Conservation (phyloP, 2,797 vertebrate species). For the Tamandua tetradactyla region DNA sequence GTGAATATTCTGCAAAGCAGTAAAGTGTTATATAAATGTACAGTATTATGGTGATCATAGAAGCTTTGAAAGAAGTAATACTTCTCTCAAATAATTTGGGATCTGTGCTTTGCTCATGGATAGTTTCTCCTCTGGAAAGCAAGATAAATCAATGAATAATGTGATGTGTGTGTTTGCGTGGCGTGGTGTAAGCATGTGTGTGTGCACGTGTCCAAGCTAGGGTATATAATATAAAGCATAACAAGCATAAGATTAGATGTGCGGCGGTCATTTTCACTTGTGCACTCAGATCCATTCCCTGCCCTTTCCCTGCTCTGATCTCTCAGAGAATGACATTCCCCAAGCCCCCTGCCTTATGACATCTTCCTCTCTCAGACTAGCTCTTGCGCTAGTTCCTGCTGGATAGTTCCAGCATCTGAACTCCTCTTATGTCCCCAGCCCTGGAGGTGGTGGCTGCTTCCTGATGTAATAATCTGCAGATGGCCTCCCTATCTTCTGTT, state of each 20-base stretch:
- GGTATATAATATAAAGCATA: neutral
- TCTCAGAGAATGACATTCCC: neutral
- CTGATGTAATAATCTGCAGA: neutral
- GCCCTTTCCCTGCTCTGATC: too few relatives aligned
- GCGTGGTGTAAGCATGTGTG: neutral
- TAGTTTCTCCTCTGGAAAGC: conserved; percentile 17
- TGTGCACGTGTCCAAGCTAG: neutral
- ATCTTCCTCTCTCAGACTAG: neutral
- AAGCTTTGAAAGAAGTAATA: neutral
- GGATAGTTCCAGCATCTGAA: neutral
- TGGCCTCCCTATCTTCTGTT: neutral
- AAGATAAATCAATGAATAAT: neutral
- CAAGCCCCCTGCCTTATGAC: neutral
- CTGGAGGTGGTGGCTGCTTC: neutral
- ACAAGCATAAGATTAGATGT: neutral
- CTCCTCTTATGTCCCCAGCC: neutral
- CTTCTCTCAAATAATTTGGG: neutral
- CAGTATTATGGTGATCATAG: neutral
- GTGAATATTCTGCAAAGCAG: neutral
- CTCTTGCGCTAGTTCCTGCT: neutral
- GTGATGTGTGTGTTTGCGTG: neutral
- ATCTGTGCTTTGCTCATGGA: neutral
- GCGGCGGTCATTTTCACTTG: neutral
- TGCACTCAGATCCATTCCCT: neutral
- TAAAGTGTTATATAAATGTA: neutral